Conservation (phyloP, 2,888 invertebrate species). For the Carabus problematicus region DNA sequence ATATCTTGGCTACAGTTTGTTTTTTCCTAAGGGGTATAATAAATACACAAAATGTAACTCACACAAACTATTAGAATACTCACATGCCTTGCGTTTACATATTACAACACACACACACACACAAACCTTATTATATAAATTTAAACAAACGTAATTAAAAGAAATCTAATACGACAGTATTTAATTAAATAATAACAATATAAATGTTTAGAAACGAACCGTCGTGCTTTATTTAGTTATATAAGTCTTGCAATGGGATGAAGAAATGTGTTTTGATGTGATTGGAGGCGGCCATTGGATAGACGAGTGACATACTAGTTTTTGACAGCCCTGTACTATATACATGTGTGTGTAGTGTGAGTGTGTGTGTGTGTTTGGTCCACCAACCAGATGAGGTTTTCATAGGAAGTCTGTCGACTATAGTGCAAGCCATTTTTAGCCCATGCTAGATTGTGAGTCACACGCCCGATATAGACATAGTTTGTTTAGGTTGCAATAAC, state of each 20-base stretch:
- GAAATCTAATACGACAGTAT: too few relatives aligned
- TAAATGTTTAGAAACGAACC: too few relatives aligned
- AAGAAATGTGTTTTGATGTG: background rate
- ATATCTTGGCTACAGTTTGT: conserved; percentile 27
- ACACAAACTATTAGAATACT: background rate
- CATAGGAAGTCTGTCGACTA: conserved; percentile 43
- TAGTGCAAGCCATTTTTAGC: conserved; percentile 42
- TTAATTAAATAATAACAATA: too few relatives aligned
- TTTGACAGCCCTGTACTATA: conserved; percentile 38
- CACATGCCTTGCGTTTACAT: background rate
- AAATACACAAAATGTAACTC: background rate
- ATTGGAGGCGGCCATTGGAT: background rate
- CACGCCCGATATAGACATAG: conserved; percentile 41
- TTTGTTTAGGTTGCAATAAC: conserved; percentile 42
- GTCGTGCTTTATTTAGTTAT: too few relatives aligned
- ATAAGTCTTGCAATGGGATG: too few relatives aligned
- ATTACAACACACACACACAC: too few relatives aligned
- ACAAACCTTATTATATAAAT: too few relatives aligned
- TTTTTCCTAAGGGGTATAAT: conserved; percentile 30
- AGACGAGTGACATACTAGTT: background rate
- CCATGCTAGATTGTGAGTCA: conserved; percentile 42
- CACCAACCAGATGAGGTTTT: conserved; percentile 39
- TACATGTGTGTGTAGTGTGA: too few relatives aligned
- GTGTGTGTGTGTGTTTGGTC: conserved; percentile 35
- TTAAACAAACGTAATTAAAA: too few relatives aligned